Base-by-base conservation (phyloP, 2,888 invertebrate species). In the Drosophila borborema region DNA sequence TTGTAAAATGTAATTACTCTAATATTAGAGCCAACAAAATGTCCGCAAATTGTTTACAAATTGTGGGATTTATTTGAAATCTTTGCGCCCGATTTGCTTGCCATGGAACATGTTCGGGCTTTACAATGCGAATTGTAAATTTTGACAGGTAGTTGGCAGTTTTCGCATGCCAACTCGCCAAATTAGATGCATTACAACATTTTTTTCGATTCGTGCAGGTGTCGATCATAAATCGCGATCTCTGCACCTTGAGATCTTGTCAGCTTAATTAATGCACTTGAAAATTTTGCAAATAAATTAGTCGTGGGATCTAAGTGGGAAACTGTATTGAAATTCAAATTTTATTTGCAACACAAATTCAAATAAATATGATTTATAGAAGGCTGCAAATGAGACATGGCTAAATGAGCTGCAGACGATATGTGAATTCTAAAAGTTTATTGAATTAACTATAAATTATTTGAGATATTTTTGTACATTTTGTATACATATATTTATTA, bases 1-100 rank as follows among this genome's bases (percentile, higher is more conserved):
- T 77, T 77, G 72, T 55, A 55, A 71, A 81, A 72, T 77, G 61
- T 77, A 77, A 77, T 77, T 77, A 77, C 66, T 20, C 20, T 20
- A 77, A 77, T 81, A 72, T 71, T 64, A 59, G 46, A 54, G 67
- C 58, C 69, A 53, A 36, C 28, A 60, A 69, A 80, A 60, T 61
- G 28, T 3, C 62, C 61, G 59, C 84, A 84, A 89, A 84, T 84
- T 89, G 84, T 86, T 86, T 89, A 76, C 89, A 89, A 89, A 84
- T 84, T 75, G 59, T 71, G 72, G 46, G 64, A 82, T 72, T 79
- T 72, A 80, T 71, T 64, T 69, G 10, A 64, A 77, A 67, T 61
- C 55, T 48, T 49, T 65, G 51, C n/a, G 49, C 45, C 53, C 68
- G 76, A 63, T 75, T 80, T 59, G 69, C 48, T 41, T 45, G 60